Percentiles rank a stretch among this genome's conserved stretches.
Evolutionary conservation across 1,140 invertebrate species (phyloP).

Genomic region (Vanessa tameamea): DNA sequence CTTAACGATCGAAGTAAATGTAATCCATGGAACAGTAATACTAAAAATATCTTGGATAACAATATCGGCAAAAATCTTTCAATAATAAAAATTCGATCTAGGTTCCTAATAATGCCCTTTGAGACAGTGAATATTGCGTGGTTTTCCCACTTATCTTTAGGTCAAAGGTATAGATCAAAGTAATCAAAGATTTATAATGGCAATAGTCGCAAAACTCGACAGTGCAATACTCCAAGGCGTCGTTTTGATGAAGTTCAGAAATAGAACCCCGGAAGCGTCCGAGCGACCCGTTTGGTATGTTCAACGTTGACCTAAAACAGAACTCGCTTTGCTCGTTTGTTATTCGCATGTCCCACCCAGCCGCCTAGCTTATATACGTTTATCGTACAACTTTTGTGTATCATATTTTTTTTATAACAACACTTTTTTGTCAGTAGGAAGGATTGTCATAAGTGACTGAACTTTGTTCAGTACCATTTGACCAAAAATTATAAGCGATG

Average conservation of each 20-base stretch:
- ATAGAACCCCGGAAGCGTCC: constrained; percentile 77
- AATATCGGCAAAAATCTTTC: no score
- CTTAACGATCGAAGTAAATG: no score
- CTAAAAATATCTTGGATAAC: no score
- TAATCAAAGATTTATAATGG: constrained; percentile 28
- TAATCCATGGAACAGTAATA: no score
- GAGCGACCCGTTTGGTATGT: constrained; percentile 80
- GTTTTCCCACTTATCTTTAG: neutral
- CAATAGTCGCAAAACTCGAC: constrained; percentile 58
- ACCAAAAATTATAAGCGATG: neutral
- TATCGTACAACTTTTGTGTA: constrained; percentile 1
- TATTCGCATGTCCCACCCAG: constrained; percentile 55
- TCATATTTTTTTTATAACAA: constrained; percentile 7
- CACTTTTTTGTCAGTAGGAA: neutral
- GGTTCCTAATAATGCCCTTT: no score
- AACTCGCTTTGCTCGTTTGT: constrained; percentile 77
- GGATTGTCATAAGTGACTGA: neutral
- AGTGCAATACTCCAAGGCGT: constrained; percentile 50
- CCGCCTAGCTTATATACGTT: constrained; percentile 43
- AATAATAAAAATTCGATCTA: no score
- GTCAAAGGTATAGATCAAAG: constrained; percentile 2
- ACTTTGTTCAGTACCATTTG: neutral
- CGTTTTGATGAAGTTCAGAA: constrained; percentile 74
- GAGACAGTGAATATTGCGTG: no score
- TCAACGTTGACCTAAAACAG: constrained; percentile 81